phyloP scores from a whole-genome alignment of 1,140 invertebrate genomes.

The Zaprionus lachaisei region DNA sequence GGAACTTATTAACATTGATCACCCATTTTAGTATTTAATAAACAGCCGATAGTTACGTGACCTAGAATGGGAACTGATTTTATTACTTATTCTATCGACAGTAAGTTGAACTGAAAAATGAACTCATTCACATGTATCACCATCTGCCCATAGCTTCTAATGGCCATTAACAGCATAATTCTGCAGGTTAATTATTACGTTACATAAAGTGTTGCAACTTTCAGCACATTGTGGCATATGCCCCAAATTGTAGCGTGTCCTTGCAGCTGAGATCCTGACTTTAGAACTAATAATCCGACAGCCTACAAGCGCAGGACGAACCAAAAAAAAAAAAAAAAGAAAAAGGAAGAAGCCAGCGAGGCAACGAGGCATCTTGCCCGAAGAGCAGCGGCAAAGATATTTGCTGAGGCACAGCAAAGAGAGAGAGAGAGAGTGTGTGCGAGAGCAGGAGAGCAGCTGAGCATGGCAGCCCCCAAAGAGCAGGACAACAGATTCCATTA shows the following conservation, averaged over 20 bases:
- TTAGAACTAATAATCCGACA: constrained; percentile 83
- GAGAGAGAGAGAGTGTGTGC: constrained; percentile 9
- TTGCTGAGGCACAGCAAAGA: constrained; percentile 46
- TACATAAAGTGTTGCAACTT: neutral
- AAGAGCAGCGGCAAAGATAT: constrained; percentile 46
- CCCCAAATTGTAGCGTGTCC: constrained; percentile 49
- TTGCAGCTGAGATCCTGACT: constrained; percentile 72
- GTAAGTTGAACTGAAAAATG: neutral
- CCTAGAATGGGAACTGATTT: neutral
- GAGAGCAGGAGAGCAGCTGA: constrained; percentile 9
- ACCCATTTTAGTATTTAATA: no score
- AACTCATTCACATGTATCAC: neutral
- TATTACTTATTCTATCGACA: neutral
- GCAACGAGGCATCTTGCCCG: constrained; percentile 30
- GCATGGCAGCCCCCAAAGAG: constrained; percentile 36
- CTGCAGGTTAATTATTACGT: neutral
- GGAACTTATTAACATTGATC: no score
- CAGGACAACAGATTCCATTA: constrained; percentile 57
- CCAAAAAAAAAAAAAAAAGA: constrained; percentile 43
- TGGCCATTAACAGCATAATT: neutral
- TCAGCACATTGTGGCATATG: constrained; percentile 37
- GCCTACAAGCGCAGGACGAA: constrained; percentile 75
- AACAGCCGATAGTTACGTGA: neutral
- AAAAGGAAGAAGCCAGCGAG: constrained; percentile 65
- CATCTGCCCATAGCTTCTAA: neutral